phyloP scores from a whole-genome alignment of 2,113 vertebrate genomes.

The Brachionichthys hirsutus region DNA sequence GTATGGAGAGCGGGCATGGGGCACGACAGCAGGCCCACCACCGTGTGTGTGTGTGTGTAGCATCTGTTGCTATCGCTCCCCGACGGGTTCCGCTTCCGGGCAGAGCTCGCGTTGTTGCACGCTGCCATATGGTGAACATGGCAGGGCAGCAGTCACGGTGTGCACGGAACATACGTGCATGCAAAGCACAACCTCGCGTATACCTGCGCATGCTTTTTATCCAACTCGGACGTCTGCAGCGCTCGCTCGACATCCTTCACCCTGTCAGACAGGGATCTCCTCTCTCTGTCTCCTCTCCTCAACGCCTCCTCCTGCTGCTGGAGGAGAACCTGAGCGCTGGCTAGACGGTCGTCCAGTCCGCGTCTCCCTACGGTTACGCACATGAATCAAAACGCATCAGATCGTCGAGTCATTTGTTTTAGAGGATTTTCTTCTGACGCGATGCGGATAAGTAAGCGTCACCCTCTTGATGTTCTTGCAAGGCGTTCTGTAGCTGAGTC shows the following conservation, averaged over 20 bases:
- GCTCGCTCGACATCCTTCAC: conserved; percentile 80
- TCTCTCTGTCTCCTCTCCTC: conserved; percentile 80
- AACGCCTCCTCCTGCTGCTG: conserved; percentile 83
- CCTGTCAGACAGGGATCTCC: conserved; percentile 75
- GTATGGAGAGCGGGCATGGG: conserved; percentile 44
- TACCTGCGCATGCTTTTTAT: conserved; percentile 83
- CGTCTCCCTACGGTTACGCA: conserved; percentile 73
- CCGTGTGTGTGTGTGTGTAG: conserved; percentile 1
- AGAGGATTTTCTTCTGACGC: not conserved
- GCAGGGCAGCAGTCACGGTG: conserved; percentile 20
- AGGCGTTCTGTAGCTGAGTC: conserved; percentile 80
- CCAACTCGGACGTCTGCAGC: conserved; percentile 71
- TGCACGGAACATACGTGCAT: conserved; percentile 2
- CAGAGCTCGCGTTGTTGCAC: conserved; percentile 8
- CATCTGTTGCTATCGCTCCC: conserved; percentile 67
- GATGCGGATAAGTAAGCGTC: not conserved
- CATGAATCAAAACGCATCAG: not conserved
- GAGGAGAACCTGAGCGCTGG: conserved; percentile 76
- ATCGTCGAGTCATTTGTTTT: not conserved
- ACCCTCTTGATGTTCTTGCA: conserved; percentile 86
- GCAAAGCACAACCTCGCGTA: not conserved
- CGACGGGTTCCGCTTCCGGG: conserved; percentile 1
- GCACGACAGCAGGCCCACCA: conserved; percentile 19
- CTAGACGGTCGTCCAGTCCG: conserved; percentile 75
- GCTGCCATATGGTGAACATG: conserved; percentile 50